Base-by-base conservation (phyloP, 2,797 vertebrate genomes). In the Merluccius polli region DNA sequence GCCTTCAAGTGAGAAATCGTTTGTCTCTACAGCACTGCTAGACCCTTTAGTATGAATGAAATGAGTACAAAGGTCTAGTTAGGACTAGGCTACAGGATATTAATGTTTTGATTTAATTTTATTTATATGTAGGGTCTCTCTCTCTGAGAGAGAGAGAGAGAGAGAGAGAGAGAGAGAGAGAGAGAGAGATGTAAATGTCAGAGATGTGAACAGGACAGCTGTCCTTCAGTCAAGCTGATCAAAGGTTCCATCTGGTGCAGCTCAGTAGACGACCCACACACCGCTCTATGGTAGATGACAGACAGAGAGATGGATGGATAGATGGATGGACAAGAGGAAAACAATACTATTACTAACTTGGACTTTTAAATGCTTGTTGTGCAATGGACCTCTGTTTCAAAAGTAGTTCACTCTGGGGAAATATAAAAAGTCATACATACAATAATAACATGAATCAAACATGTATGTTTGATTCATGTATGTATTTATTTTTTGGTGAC, bases 151-250 rank as follows among this genome's bases (percentile, higher is more conserved):
- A n/a, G n/a, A n/a, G n/a, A n/a, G n/a, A n/a, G n/a, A n/a, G n/a
- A n/a, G n/a, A n/a, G n/a, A n/a, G n/a, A n/a, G n/a, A n/a, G n/a
- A n/a, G n/a, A n/a, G n/a, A n/a, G n/a, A n/a, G n/a, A n/a, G n/a
- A n/a, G n/a, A n/a, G 33, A 77, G 76, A 77, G 72, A 70, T 48
- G 59, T n/a, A 13, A 76, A 67, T 59, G 77, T 59, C 35, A 70
- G 75, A 73, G 78, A 16, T 32, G 70, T 71, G 35, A 69, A 81
- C 75, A 70, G n/a, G 77, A 83, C 78, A 75, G 76, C 70, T 79
- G 77, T 52, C 72, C 78, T 77, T 82, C 70, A 72, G 75, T 52
- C 10, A 21, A 27, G n/a, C 78, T 75, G 72, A 85, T 83, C 81
- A 87, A 83, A 83, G 69, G 83, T n/a, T n/a, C n/a, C n/a, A 31